These are phyloP conservation scores for Pristis pectinata DNA, from an alignment of 2,797 vertebrate species.

Conservation along the genomic window DNA sequence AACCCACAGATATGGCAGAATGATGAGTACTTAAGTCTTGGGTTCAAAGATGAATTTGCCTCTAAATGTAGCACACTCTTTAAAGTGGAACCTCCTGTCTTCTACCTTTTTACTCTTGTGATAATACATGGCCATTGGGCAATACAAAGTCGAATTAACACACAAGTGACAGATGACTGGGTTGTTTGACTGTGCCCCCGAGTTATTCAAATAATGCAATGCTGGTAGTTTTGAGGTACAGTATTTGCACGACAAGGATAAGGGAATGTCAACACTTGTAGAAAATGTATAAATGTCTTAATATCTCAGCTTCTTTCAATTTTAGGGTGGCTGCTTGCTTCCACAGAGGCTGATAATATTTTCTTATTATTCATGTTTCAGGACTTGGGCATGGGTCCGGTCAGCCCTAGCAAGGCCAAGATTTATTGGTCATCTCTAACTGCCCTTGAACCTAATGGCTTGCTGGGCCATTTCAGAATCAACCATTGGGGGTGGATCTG, in stretches of 20 bases:
- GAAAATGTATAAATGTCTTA: neutral
- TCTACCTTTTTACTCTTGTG: neutral
- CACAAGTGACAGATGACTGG: neutral
- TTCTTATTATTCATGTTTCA: too few species aligned
- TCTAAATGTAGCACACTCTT: slow-evolving; percentile 8
- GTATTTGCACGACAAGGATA: neutral
- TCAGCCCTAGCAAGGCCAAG: too few species aligned
- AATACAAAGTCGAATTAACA: neutral
- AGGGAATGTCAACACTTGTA: neutral
- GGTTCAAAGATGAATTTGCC: slow-evolving; percentile 5
- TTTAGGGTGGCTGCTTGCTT: neutral
- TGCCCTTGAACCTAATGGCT: too few species aligned
- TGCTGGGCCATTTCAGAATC: too few species aligned
- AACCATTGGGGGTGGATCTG: too few species aligned
- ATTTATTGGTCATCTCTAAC: too few species aligned
- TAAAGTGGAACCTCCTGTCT: neutral
- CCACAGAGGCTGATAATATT: neutral
- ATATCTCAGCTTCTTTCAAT: neutral
- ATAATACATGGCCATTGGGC: neutral
- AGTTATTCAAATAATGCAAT: neutral
- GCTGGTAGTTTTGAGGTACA: neutral
- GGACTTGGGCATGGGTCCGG: too few species aligned
- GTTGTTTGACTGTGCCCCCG: neutral
- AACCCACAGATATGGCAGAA: neutral
- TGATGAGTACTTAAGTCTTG: slow-evolving; percentile 9